Percentiles rank a stretch among this genome's conserved stretches.
Evolutionary conservation across 2,113 vertebrate genomes (phyloP).

Genomic region (Pollachius pollachius): DNA sequence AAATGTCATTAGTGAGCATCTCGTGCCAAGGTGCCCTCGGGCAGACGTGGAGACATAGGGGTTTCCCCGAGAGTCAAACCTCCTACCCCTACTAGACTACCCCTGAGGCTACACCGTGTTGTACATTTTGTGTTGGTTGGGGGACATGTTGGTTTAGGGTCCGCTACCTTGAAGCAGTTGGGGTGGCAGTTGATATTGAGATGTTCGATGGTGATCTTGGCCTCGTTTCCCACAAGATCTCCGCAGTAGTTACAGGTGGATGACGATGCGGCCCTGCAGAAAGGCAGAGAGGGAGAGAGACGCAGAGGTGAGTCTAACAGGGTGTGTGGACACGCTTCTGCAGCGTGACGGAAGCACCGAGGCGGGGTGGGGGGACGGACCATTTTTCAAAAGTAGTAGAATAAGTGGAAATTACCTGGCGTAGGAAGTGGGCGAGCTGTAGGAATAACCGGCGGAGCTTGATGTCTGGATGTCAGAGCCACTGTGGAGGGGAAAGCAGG

Average conservation of each 20-base stretch:
- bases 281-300: slow-evolving; percentile 3
- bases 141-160: neutral
- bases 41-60: too few relatives aligned
- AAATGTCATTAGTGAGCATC: too few relatives aligned
- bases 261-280: slow-evolving; percentile 42
- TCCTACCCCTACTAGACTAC: too few relatives aligned
- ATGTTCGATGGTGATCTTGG: slow-evolving; percentile 86
- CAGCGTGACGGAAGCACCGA: too few relatives aligned
- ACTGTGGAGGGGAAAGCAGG: slow-evolving; percentile 24
- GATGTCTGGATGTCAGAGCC: slow-evolving; percentile 59
- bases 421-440: slow-evolving; percentile 61
- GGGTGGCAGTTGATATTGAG: slow-evolving; percentile 86
- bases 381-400: too few relatives aligned
- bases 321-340: too few relatives aligned
- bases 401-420: slow-evolving; percentile 52
- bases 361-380: neutral
- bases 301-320: too few relatives aligned
- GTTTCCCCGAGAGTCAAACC: too few relatives aligned
- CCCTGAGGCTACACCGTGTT: too few relatives aligned
- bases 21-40: too few relatives aligned
- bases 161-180: slow-evolving; percentile 82
- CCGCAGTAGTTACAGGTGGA: slow-evolving; percentile 83
- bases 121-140: too few relatives aligned
- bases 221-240: slow-evolving; percentile 77
- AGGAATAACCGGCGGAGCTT: slow-evolving; percentile 60